Evolutionary conservation across 2,113 vertebrate genomes (phyloP), one percentile per base, ranked within the genome.

Genomic region (Leiothrix lutea): DNA sequence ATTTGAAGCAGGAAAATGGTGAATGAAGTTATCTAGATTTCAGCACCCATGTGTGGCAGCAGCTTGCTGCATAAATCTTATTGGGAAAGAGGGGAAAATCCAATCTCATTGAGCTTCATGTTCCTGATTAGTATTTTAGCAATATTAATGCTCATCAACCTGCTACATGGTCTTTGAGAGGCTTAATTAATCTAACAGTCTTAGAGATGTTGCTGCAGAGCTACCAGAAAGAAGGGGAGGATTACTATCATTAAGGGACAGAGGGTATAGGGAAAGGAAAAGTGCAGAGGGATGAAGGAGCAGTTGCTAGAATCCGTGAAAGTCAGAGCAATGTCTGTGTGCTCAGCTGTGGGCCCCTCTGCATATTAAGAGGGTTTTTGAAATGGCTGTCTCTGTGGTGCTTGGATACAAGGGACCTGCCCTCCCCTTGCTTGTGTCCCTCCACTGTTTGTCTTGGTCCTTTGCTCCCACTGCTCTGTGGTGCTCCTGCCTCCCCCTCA

Each of bases 231-330:
- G 48, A 35, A 66, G 36, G 17, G 58, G 12, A 72, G 40, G 20
- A 64, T 54, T 71, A 18, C 29, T 61, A 0, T 40, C 0, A 0
- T 31, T 50, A 14, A 1, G 4, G 45, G 15, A 23, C 12, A 21
- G 54, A 54, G 28, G 18, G 15, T 42, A 29, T 11, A n/a, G 36
- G n/a, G 54, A 60, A 81, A 54, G 11, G 11, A 66, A 33, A 47
- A 62, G 35, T 35, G n/a, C 70, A 70, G 53, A 64, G 36, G n/a
- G 31, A 29, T 72, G 31, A 56, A 69, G 38, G 26, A 62, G 26
- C 47, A 45, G 1, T 85, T 4, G 2, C 47, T 71, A 33, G 48
- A 67, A 71, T 40, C 26, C 0, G 3, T 65, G 56, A 42, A 75
- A 85, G 72, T 72, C 77, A 61, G 50, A 75, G 19, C 33, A 19